Evolutionary conservation across 1,140 invertebrate species (phyloP).

Genomic region (Aphelinus atriplicis): DNA sequence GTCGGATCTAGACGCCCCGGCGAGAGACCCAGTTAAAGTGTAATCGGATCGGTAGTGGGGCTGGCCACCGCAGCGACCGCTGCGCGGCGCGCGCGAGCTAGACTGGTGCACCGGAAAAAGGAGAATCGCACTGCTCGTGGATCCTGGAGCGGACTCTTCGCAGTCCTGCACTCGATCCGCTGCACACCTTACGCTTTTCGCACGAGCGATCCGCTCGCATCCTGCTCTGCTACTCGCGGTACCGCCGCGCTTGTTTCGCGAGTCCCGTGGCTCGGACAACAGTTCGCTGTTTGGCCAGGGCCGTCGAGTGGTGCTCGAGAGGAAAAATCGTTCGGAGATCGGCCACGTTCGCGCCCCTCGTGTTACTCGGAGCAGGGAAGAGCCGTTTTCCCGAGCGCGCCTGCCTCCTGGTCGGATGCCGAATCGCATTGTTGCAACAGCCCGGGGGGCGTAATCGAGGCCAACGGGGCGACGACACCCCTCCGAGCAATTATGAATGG

Average conservation of each 20-base stretch:
- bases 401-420: neutral
- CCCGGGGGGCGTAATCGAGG: neutral
- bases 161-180: neutral
- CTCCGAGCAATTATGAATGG: constrained; percentile 24
- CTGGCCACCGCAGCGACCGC: neutral
- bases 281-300: no score
- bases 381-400: no score
- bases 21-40: constrained; percentile 29
- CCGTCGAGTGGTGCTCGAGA: neutral
- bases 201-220: neutral
- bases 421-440: neutral
- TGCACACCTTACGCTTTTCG: no score
- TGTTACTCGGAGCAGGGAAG: neutral
- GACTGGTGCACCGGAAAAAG: constrained; percentile 2
- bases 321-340: constrained; percentile 1
- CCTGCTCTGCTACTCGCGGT: neutral
- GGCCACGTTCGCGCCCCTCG: neutral
- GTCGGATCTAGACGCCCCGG: neutral
- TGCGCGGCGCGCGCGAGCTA: neutral
- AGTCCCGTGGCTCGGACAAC: neutral
- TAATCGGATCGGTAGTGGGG: neutral
- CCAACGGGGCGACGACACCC: neutral
- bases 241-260: neutral
- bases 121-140: neutral
- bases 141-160: constrained; percentile 6